These are phyloP conservation scores for Psittacula echo DNA, from an alignment of 2,797 vertebrate species.

Conservation along the genomic window DNA sequence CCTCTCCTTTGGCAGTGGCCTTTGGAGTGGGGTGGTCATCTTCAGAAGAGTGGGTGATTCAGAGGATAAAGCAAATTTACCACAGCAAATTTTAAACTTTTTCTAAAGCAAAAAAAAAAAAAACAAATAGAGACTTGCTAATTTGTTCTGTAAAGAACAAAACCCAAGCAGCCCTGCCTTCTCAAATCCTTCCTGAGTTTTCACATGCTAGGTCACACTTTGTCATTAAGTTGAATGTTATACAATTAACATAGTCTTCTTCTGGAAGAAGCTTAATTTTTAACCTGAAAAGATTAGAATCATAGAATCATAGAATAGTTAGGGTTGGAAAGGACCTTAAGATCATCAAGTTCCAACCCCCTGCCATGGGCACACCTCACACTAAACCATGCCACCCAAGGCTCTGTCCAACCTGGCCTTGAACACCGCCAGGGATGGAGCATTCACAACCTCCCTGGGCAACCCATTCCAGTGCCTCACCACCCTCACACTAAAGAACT, in stretches of 20 bases:
- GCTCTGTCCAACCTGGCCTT: too few relatives aligned
- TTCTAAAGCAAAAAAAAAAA: neutral
- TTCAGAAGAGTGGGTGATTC: neutral
- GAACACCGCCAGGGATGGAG: too few relatives aligned
- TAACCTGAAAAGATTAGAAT: neutral
- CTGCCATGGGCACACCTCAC: too few relatives aligned
- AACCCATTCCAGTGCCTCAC: too few relatives aligned
- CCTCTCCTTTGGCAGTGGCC: neutral
- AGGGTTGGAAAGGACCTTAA: too few relatives aligned
- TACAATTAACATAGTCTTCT: neutral
- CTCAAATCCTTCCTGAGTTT: neutral
- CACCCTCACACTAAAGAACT: too few relatives aligned
- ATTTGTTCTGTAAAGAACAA: neutral
- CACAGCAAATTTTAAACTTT: neutral
- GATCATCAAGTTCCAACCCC: too few relatives aligned
- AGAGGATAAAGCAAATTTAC: neutral
- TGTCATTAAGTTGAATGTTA: neutral
- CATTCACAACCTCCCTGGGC: too few relatives aligned
- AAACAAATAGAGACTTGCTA: neutral
- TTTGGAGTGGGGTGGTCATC: neutral
- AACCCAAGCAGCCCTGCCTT: neutral
- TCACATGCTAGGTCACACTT: neutral
- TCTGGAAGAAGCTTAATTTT: neutral
- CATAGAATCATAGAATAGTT: too few relatives aligned
- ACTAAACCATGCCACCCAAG: too few relatives aligned